Conservation (phyloP, 2,113 vertebrate species). For the Arenaria interpres region DNA sequence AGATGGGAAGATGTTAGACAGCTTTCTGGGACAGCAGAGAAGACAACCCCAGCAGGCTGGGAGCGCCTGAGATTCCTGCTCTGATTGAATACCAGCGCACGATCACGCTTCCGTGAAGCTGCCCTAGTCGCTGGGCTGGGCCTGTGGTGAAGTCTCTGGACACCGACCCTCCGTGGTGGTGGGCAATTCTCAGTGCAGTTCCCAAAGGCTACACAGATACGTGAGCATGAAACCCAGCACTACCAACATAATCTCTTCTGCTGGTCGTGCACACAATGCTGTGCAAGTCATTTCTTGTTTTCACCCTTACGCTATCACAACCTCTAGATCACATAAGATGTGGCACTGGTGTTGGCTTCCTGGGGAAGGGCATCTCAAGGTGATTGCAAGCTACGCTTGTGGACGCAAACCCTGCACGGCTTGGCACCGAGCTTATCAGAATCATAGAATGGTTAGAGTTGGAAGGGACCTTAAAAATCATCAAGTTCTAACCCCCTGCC, state of each 20-base stretch:
- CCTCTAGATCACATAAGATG: not conserved
- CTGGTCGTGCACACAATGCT: not conserved
- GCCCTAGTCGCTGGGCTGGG: not conserved
- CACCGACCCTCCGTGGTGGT: not conserved
- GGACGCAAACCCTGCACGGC: not conserved
- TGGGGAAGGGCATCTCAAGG: not conserved
- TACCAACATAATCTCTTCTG: not conserved
- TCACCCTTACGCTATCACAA: not conserved
- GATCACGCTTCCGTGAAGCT: not conserved
- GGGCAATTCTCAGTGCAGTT: not conserved
- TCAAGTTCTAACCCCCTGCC: too few species aligned
- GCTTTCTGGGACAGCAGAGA: not conserved
- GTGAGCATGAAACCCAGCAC: not conserved
- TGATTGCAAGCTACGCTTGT: rapidly evolving
- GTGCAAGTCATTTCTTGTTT: not conserved
- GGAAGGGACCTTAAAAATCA: too few species aligned
- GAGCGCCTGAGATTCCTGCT: rapidly evolving
- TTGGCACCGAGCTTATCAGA: not conserved
- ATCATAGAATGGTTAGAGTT: not conserved
- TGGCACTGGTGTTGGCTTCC: not conserved
- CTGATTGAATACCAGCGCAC: not conserved
- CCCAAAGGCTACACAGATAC: not conserved
- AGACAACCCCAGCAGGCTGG: not conserved
- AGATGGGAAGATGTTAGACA: not conserved
- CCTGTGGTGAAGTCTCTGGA: not conserved